A percentile compares a stretch with the other conserved stretches of the same genome.
Evolutionary conservation across 2,797 vertebrate genomes (phyloP).

Genomic region (Myotis pilosus): DNA sequence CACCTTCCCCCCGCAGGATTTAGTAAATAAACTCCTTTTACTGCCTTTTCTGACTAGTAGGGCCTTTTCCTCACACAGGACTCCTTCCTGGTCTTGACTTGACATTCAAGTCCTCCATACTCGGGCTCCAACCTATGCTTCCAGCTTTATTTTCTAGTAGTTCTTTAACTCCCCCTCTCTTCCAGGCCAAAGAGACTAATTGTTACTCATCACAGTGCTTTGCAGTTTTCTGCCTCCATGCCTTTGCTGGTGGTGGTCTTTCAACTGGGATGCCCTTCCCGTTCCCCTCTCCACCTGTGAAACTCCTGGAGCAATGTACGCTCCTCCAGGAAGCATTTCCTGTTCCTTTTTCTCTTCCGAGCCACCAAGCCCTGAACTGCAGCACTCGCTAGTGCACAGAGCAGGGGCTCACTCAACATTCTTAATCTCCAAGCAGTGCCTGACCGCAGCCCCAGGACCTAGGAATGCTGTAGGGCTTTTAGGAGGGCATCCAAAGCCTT

Average conservation of each 20-base stretch:
- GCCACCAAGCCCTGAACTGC: not conserved
- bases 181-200: not conserved
- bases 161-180: not conserved
- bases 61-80: not conserved
- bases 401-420: not conserved
- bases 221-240: not conserved
- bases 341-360: not conserved
- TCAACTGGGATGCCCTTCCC: not conserved
- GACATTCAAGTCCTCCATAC: not conserved
- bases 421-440: not conserved
- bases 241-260: not conserved
- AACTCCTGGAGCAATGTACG: not conserved
- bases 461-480: not conserved
- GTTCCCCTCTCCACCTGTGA: not conserved
- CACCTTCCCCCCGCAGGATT: not conserved
- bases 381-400: not conserved
- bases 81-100: not conserved
- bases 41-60: not conserved
- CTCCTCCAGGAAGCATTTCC: not conserved
- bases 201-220: not conserved
- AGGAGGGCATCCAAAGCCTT: not conserved
- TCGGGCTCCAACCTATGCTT: not conserved
- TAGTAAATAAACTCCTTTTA: not conserved
- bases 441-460: not conserved
- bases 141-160: not conserved